phyloP scores from a whole-genome alignment of 2,113 vertebrate species.

The Hemibagrus wyckioides region DNA sequence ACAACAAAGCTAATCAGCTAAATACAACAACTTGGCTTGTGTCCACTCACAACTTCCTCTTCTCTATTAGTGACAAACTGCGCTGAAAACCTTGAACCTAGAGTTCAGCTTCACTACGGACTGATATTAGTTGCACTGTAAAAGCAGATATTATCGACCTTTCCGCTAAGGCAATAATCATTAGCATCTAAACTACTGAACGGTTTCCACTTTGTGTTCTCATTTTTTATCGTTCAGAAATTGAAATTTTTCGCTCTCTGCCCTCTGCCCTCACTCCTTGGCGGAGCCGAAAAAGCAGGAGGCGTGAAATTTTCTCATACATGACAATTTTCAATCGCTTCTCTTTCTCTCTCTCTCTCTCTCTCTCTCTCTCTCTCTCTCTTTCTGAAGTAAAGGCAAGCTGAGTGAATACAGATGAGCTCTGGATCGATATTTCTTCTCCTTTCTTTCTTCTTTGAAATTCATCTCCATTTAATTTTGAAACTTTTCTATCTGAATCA shows the following conservation, averaged over 20 bases:
- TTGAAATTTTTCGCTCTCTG: neutral
- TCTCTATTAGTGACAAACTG: neutral
- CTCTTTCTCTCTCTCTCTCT: neutral
- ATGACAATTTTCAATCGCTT: constrained; percentile 54
- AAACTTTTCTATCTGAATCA: neutral
- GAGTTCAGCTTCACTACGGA: neutral
- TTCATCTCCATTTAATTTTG: neutral
- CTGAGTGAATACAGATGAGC: constrained; percentile 22
- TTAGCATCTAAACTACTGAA: neutral
- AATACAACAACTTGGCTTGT: neutral
- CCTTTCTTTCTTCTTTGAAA: neutral
- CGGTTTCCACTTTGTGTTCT: neutral
- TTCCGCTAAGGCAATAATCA: neutral
- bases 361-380: neutral
- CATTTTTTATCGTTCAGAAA: neutral
- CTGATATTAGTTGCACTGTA: neutral
- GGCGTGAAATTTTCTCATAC: constrained; percentile 64
- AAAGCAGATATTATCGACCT: no score
- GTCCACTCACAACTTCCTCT: neutral
- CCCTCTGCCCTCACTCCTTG: constrained; percentile 55
- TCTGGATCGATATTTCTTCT: neutral
- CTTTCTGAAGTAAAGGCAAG: neutral
- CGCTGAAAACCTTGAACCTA: no score
- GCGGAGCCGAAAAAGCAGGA: constrained; percentile 64
- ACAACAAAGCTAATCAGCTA: neutral